Conservation (phyloP, 2,113 vertebrate genomes). For the Cebidichthys violaceus region DNA sequence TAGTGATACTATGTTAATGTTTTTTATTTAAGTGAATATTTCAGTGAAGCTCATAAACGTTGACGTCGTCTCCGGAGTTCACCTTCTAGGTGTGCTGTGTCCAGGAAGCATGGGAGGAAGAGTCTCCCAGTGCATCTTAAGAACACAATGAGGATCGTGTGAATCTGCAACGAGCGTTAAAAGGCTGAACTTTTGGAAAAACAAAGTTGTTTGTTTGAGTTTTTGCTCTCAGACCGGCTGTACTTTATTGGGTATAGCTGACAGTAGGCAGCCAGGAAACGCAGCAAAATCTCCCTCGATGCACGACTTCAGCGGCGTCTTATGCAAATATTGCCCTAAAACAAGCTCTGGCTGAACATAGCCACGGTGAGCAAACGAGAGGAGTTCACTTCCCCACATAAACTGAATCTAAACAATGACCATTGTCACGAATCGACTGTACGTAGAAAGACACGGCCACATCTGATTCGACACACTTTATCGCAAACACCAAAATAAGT, state of each 20-base stretch:
- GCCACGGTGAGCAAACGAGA: not conserved
- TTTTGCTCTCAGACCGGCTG: slow-evolving; percentile 32
- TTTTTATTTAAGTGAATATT: slow-evolving; percentile 9
- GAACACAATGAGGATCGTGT: slow-evolving; percentile 15
- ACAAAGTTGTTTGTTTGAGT: slow-evolving; percentile 25
- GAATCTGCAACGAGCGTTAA: slow-evolving; percentile 27
- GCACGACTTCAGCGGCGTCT: not conserved
- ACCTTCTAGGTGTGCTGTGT: not conserved
- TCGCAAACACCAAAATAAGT: not conserved
- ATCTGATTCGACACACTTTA: slow-evolving; percentile 9
- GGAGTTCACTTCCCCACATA: not conserved
- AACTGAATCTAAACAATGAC: not conserved
- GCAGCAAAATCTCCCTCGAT: not conserved
- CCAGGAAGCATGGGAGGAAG: slow-evolving; percentile 1
- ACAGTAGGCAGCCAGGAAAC: slow-evolving; percentile 39
- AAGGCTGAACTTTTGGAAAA: slow-evolving; percentile 40
- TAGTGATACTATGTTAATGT: not conserved
- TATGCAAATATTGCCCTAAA: not conserved
- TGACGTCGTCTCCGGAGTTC: not conserved
- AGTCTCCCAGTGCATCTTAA: slow-evolving; percentile 16
- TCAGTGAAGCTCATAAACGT: slow-evolving; percentile 9
- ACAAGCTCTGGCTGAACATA: not conserved
- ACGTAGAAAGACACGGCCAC: slow-evolving; percentile 2
- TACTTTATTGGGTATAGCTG: slow-evolving; percentile 17
- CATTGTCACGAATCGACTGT: not conserved